These are phyloP conservation scores for Falco concolor DNA, from an alignment of 2,797 vertebrate species.

Conservation along the genomic window DNA sequence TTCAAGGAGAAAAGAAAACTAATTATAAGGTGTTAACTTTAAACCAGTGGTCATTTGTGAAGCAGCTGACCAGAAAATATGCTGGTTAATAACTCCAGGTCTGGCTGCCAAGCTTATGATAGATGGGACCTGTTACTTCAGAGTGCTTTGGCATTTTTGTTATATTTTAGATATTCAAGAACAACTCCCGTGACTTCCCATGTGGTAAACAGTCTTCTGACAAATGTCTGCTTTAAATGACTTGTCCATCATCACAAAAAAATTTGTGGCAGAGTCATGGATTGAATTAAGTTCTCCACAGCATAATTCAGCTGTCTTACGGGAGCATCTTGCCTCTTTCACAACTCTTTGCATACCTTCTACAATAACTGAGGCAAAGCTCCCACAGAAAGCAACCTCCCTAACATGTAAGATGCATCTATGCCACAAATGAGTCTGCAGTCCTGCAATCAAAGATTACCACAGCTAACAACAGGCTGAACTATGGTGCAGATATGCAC, in stretches of 20 bases:
- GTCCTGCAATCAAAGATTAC: not conserved
- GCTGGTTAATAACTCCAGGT: not conserved
- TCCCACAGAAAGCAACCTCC: not conserved
- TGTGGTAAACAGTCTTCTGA: not conserved
- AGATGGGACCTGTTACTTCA: not conserved
- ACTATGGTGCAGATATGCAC: not conserved
- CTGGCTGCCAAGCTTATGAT: not conserved
- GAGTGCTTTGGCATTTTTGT: not conserved
- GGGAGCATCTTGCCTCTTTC: not conserved
- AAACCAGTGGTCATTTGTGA: not conserved
- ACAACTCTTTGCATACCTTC: not conserved
- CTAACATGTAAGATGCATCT: not conserved
- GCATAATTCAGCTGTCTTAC: not conserved
- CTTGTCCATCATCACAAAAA: conserved; percentile 1
- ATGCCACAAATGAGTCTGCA: not conserved
- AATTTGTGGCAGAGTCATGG: not conserved
- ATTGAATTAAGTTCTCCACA: not conserved
- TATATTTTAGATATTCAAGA: not conserved
- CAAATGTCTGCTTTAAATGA: not conserved
- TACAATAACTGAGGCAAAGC: not conserved
- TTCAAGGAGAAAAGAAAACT: not conserved
- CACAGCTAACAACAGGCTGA: not conserved
- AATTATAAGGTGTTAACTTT: not conserved
- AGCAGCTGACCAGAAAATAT: not conserved
- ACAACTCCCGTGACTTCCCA: not conserved